Conservation (phyloP, 2,797 vertebrate genomes). For the Sebastes vulpes region DNA sequence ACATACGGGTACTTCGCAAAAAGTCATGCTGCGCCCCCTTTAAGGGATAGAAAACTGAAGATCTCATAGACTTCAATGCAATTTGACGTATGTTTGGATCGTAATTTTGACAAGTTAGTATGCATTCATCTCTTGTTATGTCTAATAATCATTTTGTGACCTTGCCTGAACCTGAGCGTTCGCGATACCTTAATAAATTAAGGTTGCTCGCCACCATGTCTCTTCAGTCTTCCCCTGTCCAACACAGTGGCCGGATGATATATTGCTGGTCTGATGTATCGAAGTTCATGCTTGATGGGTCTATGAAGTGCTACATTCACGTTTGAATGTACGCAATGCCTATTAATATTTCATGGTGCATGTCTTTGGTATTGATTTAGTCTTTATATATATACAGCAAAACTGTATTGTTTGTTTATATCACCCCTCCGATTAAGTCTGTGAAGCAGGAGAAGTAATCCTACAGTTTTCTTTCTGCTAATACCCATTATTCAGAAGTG, state of each 20-base stretch:
- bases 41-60: too few relatives aligned
- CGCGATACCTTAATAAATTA: too few relatives aligned
- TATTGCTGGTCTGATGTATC: neutral
- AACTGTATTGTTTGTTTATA: neutral
- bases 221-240: neutral
- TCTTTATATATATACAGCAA: neutral
- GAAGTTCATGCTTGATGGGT: neutral
- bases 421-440: neutral
- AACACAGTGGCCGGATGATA: too few relatives aligned
- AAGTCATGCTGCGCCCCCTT: neutral
- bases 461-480: neutral
- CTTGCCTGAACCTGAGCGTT: neutral
- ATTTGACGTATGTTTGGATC: too few relatives aligned
- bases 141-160: neutral
- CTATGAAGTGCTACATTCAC: neutral
- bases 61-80: too few relatives aligned
- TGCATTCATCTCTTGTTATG: too few relatives aligned
- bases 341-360: neutral
- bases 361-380: neutral
- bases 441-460: neutral
- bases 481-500: neutral
- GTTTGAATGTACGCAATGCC: neutral
- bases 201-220: neutral
- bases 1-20: neutral
- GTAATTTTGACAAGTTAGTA: too few relatives aligned